Evolutionary conservation across 2,797 vertebrate genomes (phyloP).

Genomic region (Saxicola maurus): DNA sequence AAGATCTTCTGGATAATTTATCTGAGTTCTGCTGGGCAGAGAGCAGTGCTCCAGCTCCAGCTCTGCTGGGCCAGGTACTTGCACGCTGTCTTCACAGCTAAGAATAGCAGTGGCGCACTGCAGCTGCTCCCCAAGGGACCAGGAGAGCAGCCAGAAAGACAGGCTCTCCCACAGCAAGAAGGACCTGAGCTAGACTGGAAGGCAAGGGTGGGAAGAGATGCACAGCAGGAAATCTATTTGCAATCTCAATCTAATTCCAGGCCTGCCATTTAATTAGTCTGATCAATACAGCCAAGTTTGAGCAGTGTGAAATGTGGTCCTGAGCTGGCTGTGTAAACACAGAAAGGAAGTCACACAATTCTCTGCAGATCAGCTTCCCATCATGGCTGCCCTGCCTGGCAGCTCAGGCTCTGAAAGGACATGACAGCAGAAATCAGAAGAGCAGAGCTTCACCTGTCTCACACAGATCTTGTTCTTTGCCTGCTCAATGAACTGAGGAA

Average conservation of each 20-base stretch:
- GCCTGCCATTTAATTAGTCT: not conserved
- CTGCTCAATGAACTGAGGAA: not conserved
- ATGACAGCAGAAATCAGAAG: not conserved
- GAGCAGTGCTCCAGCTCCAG: constrained; percentile 35
- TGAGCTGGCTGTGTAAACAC: not conserved
- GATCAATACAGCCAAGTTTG: not conserved
- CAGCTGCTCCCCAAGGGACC: constrained; percentile 59
- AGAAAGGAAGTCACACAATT: not conserved
- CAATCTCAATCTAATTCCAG: not conserved
- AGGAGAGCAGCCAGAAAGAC: constrained; percentile 8
- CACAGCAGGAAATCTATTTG: not conserved
- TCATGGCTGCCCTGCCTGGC: not conserved
- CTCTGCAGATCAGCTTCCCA: not conserved
- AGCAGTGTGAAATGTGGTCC: not conserved
- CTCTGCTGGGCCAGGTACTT: constrained; percentile 54
- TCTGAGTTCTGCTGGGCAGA: constrained; percentile 45
- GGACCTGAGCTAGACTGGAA: not conserved
- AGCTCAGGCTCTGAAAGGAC: not conserved
- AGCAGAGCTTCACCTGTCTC: not conserved
- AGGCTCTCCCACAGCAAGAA: constrained; percentile 39
- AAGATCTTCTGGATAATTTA: constrained; percentile 60
- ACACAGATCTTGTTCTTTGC: not conserved
- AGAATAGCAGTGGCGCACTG: constrained; percentile 63
- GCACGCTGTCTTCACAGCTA: constrained; percentile 39
- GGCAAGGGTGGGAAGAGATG: not conserved